Evolutionary conservation across 2,888 invertebrate species (phyloP).

Genomic region (Peribatodes rhomboidaria): DNA sequence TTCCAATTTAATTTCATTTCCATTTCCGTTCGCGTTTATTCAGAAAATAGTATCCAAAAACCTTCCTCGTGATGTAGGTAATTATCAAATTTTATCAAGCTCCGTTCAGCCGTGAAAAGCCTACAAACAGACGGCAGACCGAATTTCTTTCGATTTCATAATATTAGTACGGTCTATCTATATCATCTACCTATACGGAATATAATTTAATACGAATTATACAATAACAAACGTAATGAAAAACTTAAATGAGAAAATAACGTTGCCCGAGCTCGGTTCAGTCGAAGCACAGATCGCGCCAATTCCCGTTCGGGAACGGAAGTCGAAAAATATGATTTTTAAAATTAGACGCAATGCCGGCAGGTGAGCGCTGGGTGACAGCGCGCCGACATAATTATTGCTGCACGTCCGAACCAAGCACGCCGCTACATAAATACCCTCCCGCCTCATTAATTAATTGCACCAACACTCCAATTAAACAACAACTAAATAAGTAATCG

Average conservation of each 20-base stretch:
- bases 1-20: too few relatives aligned
- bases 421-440: slow-evolving; percentile 63
- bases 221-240: not conserved
- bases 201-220: not conserved
- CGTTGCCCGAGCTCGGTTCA: slow-evolving; percentile 46
- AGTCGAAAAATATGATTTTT: slow-evolving; percentile 84
- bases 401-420: slow-evolving; percentile 45
- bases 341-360: slow-evolving; percentile 79
- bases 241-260: slow-evolving; percentile 42
- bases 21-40: too few relatives aligned
- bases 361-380: slow-evolving; percentile 81
- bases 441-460: slow-evolving; percentile 67
- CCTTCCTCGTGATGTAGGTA: too few relatives aligned
- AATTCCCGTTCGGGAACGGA: slow-evolving; percentile 83
- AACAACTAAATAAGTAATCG: slow-evolving; percentile 1
- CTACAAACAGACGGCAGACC: too few relatives aligned
- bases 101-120: too few relatives aligned
- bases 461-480: slow-evolving; percentile 46
- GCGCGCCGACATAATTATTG: slow-evolving; percentile 52
- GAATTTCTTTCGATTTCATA: too few relatives aligned
- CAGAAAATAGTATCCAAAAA: too few relatives aligned
- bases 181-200: not conserved
- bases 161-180: too few relatives aligned
- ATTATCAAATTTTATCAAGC: too few relatives aligned
- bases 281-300: slow-evolving; percentile 66